Evolutionary conservation across 2,113 vertebrate genomes (phyloP).

Genomic region (Petroica traversi): DNA sequence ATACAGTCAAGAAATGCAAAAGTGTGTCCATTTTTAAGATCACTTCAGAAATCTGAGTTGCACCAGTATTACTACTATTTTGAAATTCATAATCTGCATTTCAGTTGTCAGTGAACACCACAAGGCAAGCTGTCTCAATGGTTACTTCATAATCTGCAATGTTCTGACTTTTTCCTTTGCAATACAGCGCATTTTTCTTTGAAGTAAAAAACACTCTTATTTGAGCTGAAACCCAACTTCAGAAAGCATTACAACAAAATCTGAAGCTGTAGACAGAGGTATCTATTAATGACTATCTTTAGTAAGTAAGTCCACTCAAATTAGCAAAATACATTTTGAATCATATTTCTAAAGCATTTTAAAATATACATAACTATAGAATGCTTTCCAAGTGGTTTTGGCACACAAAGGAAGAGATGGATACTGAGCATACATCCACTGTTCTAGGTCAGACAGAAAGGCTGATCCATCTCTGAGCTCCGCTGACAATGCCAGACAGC

Average conservation of each 20-base stretch:
- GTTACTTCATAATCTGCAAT: neutral
- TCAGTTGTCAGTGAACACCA: neutral
- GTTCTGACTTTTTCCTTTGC: neutral
- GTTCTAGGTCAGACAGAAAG: neutral
- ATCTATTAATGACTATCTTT: neutral
- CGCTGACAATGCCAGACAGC: neutral
- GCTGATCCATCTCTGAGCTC: fast-evolving
- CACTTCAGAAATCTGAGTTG: neutral
- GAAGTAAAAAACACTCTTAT: neutral
- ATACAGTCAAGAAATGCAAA: neutral
- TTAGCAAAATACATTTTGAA: neutral
- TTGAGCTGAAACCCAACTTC: neutral
- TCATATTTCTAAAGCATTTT: neutral
- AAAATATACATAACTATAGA: neutral
- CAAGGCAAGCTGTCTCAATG: neutral
- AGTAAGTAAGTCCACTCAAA: neutral
- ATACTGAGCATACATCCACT: neutral
- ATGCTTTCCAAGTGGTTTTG: neutral
- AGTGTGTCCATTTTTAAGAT: neutral
- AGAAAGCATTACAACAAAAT: neutral
- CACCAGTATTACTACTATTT: neutral
- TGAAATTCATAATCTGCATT: neutral
- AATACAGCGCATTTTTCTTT: neutral
- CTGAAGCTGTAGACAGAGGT: neutral
- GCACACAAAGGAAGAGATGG: neutral